Evolutionary conservation across 2,113 vertebrate genomes (phyloP).

Genomic region (Cricetomys ansorgei): DNA sequence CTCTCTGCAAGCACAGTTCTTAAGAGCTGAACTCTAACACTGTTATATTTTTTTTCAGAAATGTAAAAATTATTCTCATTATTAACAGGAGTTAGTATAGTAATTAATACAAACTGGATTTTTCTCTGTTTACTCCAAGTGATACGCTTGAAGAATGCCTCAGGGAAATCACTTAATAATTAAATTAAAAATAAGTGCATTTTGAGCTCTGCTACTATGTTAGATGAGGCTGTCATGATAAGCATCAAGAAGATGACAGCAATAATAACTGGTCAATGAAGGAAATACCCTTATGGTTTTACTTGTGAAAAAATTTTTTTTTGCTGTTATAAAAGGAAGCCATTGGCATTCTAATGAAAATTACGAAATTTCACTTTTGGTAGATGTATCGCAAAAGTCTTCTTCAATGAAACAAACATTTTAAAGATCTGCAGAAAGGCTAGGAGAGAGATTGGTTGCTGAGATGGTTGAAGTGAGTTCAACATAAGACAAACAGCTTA

Average conservation of each 20-base stretch:
- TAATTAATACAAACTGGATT: background rate
- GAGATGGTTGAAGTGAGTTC: background rate
- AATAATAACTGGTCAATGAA: background rate
- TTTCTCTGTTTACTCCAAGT: background rate
- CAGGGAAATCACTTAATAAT: background rate
- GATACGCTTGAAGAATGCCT: background rate
- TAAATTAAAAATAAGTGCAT: constrained; percentile 17
- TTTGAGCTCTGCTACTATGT: background rate
- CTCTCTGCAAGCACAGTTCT: background rate
- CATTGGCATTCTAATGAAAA: background rate
- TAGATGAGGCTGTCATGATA: background rate
- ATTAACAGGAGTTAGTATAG: background rate
- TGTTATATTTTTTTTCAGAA: background rate
- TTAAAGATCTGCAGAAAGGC: background rate
- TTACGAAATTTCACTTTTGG: background rate
- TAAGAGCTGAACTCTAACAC: background rate
- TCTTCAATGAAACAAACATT: background rate
- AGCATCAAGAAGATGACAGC: background rate
- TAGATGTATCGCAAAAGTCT: background rate
- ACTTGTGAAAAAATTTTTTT: background rate
- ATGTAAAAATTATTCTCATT: background rate
- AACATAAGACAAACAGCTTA: background rate
- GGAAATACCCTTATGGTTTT: background rate
- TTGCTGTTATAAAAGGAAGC: background rate
- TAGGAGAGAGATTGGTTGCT: background rate